phyloP scores from a whole-genome alignment of 2,113 vertebrate genomes.

The Rhynchomys soricoides region DNA sequence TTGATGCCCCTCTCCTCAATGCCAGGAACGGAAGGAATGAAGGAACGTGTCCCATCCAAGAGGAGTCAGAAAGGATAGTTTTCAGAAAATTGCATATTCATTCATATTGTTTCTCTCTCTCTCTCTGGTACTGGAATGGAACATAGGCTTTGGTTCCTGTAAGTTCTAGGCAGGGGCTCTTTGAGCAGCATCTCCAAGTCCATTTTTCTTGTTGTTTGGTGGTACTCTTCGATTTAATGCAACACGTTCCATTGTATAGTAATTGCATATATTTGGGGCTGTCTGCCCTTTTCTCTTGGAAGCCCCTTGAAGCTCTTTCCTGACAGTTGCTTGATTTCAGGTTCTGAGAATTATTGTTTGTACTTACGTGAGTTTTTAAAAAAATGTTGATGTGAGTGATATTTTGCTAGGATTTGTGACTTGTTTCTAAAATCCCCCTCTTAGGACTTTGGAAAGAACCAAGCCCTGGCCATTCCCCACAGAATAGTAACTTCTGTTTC shows the following conservation, averaged over 20 bases:
- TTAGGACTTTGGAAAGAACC: slow-evolving; percentile 73
- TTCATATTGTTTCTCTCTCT: neutral
- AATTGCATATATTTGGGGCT: neutral
- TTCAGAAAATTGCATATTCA: slow-evolving; percentile 1
- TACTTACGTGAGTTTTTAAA: slow-evolving; percentile 36
- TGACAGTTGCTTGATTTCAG: neutral
- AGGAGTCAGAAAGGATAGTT: neutral
- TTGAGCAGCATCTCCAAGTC: neutral
- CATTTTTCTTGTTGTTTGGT: neutral
- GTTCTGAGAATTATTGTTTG: slow-evolving; percentile 23
- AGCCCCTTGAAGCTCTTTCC: slow-evolving; percentile 7
- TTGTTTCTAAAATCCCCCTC: slow-evolving; percentile 61
- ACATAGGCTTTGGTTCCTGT: neutral
- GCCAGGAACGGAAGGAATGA: neutral
- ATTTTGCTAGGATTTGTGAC: slow-evolving; percentile 47
- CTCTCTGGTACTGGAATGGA: neutral
- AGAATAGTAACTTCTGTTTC: slow-evolving; percentile 71
- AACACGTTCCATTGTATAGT: neutral
- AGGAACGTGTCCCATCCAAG: neutral
- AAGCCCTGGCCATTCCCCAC: slow-evolving; percentile 46
- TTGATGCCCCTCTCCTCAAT: neutral
- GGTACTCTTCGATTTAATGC: neutral
- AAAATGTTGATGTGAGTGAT: slow-evolving; percentile 40
- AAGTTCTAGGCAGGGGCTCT: neutral
- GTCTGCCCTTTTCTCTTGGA: neutral